These are phyloP conservation scores for Rhinolophus ferrumequinum DNA, from an alignment of 2,113 vertebrate species.

Conservation along the genomic window DNA sequence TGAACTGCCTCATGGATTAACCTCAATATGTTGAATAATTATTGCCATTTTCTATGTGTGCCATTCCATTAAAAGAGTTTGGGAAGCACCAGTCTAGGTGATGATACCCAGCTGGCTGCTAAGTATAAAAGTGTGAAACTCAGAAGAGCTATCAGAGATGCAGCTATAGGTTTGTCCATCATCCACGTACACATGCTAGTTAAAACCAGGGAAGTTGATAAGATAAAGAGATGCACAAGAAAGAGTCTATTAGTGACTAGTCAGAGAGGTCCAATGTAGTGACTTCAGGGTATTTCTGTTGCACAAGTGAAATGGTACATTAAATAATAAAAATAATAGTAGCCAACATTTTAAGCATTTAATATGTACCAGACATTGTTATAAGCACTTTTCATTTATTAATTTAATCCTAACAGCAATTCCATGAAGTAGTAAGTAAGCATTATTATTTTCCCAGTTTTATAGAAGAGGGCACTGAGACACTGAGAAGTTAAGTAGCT, in stretches of 20 bases:
- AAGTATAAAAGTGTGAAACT: not conserved
- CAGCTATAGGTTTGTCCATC: not conserved
- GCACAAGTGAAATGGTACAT: not conserved
- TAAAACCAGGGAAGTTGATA: not conserved
- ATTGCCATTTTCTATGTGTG: not conserved
- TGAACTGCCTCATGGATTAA: not conserved
- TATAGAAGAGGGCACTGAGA: not conserved
- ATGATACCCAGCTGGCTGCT: not conserved
- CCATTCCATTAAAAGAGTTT: not conserved
- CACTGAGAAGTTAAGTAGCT: not conserved
- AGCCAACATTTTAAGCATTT: not conserved
- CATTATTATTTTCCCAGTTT: not conserved
- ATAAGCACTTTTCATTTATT: not conserved
- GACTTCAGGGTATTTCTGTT: slow-evolving; percentile 12
- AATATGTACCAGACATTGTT: not conserved
- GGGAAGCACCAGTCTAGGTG: not conserved
- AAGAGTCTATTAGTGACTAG: not conserved
- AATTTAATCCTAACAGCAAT: slow-evolving; percentile 15
- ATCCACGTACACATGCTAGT: not conserved
- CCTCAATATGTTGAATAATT: not conserved
- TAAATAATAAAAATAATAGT: not conserved
- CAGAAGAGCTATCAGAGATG: not conserved
- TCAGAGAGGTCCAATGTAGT: not conserved
- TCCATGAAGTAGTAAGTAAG: not conserved
- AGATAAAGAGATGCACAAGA: not conserved